A percentile compares a stretch with the other conserved stretches of the same genome.
These are phyloP conservation scores for Turdus rufiventris DNA, from an alignment of 2,113 vertebrate species.

Conservation along the genomic window DNA sequence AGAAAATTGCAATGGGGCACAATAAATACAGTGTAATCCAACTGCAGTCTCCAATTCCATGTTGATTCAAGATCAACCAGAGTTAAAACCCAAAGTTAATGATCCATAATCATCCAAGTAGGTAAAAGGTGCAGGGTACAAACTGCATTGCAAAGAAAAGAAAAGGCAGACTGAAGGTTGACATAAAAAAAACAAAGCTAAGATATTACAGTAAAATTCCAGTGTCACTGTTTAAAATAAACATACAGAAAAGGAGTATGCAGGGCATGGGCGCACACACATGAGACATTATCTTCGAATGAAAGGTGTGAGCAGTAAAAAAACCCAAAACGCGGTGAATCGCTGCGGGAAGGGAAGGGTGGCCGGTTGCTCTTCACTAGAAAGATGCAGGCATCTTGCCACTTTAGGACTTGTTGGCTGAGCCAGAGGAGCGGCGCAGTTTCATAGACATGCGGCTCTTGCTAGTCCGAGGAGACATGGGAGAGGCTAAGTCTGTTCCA, in stretches of 20 bases:
- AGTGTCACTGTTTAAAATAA: slow-evolving; percentile 74
- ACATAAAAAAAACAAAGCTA: slow-evolving; percentile 55
- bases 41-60: slow-evolving; percentile 60
- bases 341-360: background rate
- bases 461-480: slow-evolving; percentile 97
- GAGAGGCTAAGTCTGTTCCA: slow-evolving; percentile 90
- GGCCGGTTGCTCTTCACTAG: background rate
- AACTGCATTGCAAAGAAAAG: slow-evolving; percentile 25
- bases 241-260: slow-evolving; percentile 27
- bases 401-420: slow-evolving; percentile 94
- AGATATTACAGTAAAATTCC: slow-evolving; percentile 73
- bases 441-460: slow-evolving; percentile 99
- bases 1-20: slow-evolving; percentile 59
- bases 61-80: slow-evolving; percentile 45
- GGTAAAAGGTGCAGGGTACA: slow-evolving; percentile 58
- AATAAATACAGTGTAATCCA: slow-evolving; percentile 71
- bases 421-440: slow-evolving; percentile 94
- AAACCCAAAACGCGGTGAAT: accelerated
- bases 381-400: slow-evolving; percentile 31
- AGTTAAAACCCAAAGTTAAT: slow-evolving; percentile 54
- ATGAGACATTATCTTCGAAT: background rate
- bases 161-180: background rate
- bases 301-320: background rate
- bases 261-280: background rate
- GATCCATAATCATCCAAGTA: slow-evolving; percentile 40